Conservation (phyloP, 1,140 invertebrate genomes). For the Lordiphosa stackelbergi region DNA sequence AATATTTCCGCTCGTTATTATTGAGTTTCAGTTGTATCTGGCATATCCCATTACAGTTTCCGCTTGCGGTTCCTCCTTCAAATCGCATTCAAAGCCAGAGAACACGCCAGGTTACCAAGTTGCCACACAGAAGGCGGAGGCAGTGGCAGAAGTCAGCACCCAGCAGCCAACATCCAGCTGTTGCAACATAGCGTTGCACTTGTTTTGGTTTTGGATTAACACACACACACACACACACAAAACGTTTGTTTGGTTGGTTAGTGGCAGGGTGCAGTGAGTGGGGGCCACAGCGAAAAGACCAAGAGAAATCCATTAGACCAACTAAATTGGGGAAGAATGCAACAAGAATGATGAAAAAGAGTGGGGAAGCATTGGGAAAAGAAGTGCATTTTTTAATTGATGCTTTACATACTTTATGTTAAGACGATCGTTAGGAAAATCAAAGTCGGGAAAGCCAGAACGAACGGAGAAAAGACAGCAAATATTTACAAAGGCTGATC, state of each 20-base stretch:
- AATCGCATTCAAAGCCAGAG: slow-evolving; percentile 10
- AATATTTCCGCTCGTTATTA: slow-evolving; percentile 13
- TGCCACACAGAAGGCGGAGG: background rate
- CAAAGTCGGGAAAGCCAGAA: no score
- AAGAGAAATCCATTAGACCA: no score
- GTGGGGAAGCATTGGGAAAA: no score
- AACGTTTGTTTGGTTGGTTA: no score
- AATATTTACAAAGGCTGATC: no score
- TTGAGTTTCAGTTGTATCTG: slow-evolving; percentile 30
- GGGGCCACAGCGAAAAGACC: no score
- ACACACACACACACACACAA: no score
- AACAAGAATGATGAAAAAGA: no score
- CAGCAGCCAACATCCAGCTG: slow-evolving; percentile 7
- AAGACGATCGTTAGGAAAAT: no score
- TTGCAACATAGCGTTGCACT: slow-evolving; percentile 11
- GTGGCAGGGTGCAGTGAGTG: no score
- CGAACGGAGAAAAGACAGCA: no score
- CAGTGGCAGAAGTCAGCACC: slow-evolving; percentile 8
- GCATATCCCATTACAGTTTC: slow-evolving; percentile 48
- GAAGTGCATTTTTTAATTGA: background rate
- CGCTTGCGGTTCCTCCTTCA: slow-evolving; percentile 23
- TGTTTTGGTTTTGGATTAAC: slow-evolving; percentile 15
- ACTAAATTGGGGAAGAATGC: no score
- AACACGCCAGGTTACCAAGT: background rate
- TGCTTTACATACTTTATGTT: background rate